Conservation (phyloP, 2,888 invertebrate genomes). For the Polyommatus icarus region DNA sequence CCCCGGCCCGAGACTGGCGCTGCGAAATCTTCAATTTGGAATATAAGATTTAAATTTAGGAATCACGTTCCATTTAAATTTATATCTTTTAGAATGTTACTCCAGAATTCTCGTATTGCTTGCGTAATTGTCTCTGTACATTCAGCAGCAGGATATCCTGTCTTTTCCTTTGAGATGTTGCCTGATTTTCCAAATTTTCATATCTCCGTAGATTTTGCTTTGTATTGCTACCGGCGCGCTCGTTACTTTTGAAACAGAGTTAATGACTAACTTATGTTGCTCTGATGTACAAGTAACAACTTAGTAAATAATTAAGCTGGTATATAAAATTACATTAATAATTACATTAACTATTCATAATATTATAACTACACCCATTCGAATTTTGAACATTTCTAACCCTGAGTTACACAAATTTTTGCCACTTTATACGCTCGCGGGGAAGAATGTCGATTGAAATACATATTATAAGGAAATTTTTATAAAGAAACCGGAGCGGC, state of each 20-base stretch:
- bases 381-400: no score
- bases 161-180: slow-evolving; percentile 15
- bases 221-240: neutral
- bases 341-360: no score
- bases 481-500: neutral
- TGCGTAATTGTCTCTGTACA: neutral
- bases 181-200: slow-evolving; percentile 1
- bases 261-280: neutral
- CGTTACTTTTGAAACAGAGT: neutral
- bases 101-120: neutral
- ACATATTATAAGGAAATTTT: neutral
- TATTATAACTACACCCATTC: no score
- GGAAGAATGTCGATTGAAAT: no score
- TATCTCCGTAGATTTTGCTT: neutral
- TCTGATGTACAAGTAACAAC: neutral
- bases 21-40: slow-evolving; percentile 34
- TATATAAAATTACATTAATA: no score
- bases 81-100: slow-evolving; percentile 19
- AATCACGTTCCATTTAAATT: slow-evolving; percentile 32
- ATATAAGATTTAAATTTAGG: slow-evolving; percentile 26
- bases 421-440: no score
- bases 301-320: no score
- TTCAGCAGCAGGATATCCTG: slow-evolving; percentile 14
- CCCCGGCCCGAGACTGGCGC: slow-evolving; percentile 33
- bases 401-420: no score